phyloP scores from a whole-genome alignment of 2,113 vertebrate genomes.

The Tragelaphus buxtoni region DNA sequence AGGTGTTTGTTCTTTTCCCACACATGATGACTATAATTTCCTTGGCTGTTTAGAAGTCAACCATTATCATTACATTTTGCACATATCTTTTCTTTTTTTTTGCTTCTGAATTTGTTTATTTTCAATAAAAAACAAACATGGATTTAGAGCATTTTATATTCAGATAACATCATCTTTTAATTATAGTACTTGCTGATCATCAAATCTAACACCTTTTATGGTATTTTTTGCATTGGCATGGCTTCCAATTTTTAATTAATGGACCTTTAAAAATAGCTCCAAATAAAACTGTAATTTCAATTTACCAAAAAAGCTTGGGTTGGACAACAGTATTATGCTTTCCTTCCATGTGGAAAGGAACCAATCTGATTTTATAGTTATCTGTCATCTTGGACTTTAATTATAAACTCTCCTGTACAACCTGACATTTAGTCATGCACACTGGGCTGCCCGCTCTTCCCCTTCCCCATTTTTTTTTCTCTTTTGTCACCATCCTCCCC shows the following conservation, averaged over 20 bases:
- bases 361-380: slow-evolving; percentile 67
- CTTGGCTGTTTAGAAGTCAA: slow-evolving; percentile 86
- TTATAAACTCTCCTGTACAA: slow-evolving; percentile 57
- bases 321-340: slow-evolving; percentile 56
- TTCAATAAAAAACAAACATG: slow-evolving; percentile 83
- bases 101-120: slow-evolving; percentile 84
- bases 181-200: slow-evolving; percentile 69
- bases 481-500: not conserved
- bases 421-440: slow-evolving; percentile 40
- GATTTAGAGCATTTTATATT: slow-evolving; percentile 75
- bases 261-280: slow-evolving; percentile 72
- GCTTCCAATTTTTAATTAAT: slow-evolving; percentile 61
- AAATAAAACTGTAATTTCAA: slow-evolving; percentile 70
- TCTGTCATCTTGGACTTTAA: slow-evolving; percentile 70
- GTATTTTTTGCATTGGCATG: slow-evolving; percentile 54
- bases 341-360: slow-evolving; percentile 65
- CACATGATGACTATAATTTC: slow-evolving; percentile 88
- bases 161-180: slow-evolving; percentile 80
- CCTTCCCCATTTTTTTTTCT: not conserved
- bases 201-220: slow-evolving; percentile 73
- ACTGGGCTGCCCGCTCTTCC: not conserved
- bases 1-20: slow-evolving; percentile 88
- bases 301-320: slow-evolving; percentile 55
- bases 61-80: slow-evolving; percentile 84
- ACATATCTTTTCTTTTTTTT: slow-evolving; percentile 76